phyloP scores from a whole-genome alignment of 2,797 vertebrate species.

The Phalanger gymnotis region DNA sequence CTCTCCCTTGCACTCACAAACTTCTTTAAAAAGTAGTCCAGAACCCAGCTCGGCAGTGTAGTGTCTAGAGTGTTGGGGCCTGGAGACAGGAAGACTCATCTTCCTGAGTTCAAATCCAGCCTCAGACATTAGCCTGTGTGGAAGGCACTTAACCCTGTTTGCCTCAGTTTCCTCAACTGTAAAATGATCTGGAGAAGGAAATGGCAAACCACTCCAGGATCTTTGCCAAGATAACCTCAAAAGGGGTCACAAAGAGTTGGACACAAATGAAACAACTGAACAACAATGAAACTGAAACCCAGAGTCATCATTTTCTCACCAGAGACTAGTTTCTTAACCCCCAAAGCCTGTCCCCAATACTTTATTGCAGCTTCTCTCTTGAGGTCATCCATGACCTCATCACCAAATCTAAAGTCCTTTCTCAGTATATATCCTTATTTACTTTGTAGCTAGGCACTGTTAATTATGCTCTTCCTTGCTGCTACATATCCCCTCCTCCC shows the following conservation, averaged over 20 bases:
- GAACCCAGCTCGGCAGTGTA: not conserved
- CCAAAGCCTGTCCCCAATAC: not conserved
- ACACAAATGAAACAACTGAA: not conserved
- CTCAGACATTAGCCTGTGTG: not conserved
- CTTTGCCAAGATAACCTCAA: not conserved
- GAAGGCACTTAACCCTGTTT: not conserved
- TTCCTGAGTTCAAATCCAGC: not conserved
- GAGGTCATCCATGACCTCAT: not conserved
- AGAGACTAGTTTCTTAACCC: not conserved
- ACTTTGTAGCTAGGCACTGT: not conserved
- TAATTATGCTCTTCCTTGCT: not conserved
- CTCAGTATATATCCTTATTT: not conserved
- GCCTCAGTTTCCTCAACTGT: not conserved
- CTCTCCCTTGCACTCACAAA: not conserved
- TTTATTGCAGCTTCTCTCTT: not conserved
- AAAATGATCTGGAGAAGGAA: not conserved
- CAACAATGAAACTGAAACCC: not conserved
- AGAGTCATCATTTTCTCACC: not conserved
- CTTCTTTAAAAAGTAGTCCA: not conserved
- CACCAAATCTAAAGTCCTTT: not conserved
- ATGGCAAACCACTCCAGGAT: not conserved
- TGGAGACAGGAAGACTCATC: not conserved
- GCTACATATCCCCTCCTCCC: not conserved
- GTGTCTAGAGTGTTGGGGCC: not conserved
- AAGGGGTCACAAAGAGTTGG: not conserved